These are phyloP conservation scores for Acridotheres tristis DNA, from an alignment of 2,797 vertebrate species.

Conservation along the genomic window DNA sequence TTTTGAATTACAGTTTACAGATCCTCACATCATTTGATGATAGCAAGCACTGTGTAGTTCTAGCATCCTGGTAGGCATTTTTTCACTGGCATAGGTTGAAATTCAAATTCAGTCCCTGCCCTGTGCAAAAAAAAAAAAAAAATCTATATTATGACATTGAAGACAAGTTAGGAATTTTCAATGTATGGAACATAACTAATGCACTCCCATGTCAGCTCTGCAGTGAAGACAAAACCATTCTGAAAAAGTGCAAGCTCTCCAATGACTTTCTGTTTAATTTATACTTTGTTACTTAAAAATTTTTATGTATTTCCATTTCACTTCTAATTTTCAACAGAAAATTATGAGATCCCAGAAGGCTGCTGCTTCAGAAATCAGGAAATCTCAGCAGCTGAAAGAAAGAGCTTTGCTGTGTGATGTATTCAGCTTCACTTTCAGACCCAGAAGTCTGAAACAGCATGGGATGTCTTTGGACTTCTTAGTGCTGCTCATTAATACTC, in stretches of 20 bases:
- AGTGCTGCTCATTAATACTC: neutral
- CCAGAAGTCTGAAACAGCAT: neutral
- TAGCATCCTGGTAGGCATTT: neutral
- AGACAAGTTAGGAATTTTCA: neutral
- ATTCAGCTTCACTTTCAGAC: neutral
- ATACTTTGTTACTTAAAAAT: neutral
- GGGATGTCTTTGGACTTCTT: neutral
- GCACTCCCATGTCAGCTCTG: neutral
- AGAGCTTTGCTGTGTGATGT: neutral
- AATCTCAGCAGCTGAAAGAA: neutral
- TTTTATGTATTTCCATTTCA: neutral
- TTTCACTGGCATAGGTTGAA: neutral
- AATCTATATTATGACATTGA: neutral
- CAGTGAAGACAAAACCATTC: neutral
- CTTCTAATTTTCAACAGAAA: neutral
- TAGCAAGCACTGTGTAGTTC: neutral
- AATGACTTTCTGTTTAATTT: neutral
- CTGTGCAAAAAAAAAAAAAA: neutral
- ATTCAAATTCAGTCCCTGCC: neutral
- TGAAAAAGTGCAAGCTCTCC: neutral
- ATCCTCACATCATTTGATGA: neutral
- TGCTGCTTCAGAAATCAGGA: neutral
- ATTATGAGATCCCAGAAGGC: neutral
- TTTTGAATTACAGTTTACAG: slow-evolving; percentile 18
- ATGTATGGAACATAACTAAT: neutral